A percentile compares a stretch with the other conserved stretches of the same genome.
These are phyloP conservation scores for Limonius californicus DNA, from an alignment of 1,140 invertebrate species.

Conservation along the genomic window DNA sequence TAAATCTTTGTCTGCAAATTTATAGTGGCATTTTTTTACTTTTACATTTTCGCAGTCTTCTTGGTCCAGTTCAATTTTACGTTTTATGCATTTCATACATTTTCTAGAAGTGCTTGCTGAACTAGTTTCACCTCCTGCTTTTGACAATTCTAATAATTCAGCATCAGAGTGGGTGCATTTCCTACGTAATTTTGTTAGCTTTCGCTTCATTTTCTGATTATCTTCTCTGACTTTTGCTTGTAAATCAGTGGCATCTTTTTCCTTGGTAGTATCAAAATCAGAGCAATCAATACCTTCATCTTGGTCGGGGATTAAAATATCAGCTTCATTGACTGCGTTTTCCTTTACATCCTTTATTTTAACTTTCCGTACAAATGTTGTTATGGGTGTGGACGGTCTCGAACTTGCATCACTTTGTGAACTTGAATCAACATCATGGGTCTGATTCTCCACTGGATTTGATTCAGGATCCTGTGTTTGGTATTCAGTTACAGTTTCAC, in stretches of 20 bases:
- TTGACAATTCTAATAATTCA: not conserved
- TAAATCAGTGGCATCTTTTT: not conserved
- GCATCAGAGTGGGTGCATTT: not conserved
- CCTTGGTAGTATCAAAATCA: not conserved
- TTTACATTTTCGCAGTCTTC: slow-evolving; percentile 35
- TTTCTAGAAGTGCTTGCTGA: not conserved
- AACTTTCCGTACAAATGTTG: not conserved
- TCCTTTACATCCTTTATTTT: not conserved
- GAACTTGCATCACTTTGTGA: slow-evolving; percentile 11
- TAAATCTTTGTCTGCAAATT: slow-evolving; percentile 30
- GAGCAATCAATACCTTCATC: slow-evolving; percentile 13
- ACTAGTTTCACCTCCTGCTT: not conserved
- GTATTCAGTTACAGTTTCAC: slow-evolving; percentile 37
- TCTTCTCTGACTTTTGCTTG: not conserved
- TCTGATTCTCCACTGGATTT: slow-evolving; percentile 32
- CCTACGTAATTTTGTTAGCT: not conserved
- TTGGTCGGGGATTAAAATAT: not conserved
- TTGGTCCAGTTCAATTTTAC: slow-evolving; percentile 38
- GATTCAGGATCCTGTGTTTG: slow-evolving; percentile 28
- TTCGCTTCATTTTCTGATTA: not conserved
- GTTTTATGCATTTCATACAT: not conserved
- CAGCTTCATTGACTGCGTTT: not conserved
- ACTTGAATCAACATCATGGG: slow-evolving; percentile 30
- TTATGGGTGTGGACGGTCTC: not conserved
- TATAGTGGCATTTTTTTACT: too few relatives aligned